Percentiles rank a stretch among this genome's conserved stretches.
Evolutionary conservation across 2,888 invertebrate species (phyloP).

Genomic region (Lasioglossum calceatum): DNA sequence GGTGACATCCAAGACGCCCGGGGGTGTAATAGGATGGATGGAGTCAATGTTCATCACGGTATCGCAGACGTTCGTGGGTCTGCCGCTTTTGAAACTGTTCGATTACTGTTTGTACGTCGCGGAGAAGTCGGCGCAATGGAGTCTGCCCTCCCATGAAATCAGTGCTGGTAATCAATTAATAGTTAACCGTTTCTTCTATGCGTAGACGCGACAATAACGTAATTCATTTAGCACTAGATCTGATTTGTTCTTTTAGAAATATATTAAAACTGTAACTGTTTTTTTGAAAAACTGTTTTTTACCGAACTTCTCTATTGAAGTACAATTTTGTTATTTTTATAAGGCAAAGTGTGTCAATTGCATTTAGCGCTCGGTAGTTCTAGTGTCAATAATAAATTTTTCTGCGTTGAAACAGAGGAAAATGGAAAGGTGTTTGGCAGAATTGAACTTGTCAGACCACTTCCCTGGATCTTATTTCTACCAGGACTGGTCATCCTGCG

Average conservation of each 20-base stretch:
- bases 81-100: constrained; percentile 83
- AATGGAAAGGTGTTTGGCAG: constrained; percentile 82
- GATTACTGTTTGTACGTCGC: constrained; percentile 86
- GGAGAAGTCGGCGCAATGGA: constrained; percentile 87
- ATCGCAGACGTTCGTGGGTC: constrained; percentile 82
- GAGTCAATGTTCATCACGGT: constrained; percentile 65
- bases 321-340: too few relatives aligned
- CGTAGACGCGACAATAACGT: neutral
- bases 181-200: neutral
- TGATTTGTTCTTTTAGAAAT: too few relatives aligned
- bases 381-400: neutral
- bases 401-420: constrained; percentile 83
- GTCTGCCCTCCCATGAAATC: constrained; percentile 83
- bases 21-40: constrained; percentile 42
- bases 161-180: constrained; percentile 29
- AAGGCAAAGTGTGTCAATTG: too few relatives aligned
- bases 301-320: too few relatives aligned
- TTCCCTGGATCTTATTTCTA: constrained; percentile 87
- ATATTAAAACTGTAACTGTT: too few relatives aligned
- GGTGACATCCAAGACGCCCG: neutral
- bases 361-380: too few relatives aligned
- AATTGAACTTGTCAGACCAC: constrained; percentile 86
- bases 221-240: neutral
- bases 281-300: too few relatives aligned
- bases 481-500: constrained; percentile 85